A percentile compares a stretch with the other conserved stretches of the same genome.
phyloP scores from a whole-genome alignment of 1,140 invertebrate species.

The Rhysida immarginata region DNA sequence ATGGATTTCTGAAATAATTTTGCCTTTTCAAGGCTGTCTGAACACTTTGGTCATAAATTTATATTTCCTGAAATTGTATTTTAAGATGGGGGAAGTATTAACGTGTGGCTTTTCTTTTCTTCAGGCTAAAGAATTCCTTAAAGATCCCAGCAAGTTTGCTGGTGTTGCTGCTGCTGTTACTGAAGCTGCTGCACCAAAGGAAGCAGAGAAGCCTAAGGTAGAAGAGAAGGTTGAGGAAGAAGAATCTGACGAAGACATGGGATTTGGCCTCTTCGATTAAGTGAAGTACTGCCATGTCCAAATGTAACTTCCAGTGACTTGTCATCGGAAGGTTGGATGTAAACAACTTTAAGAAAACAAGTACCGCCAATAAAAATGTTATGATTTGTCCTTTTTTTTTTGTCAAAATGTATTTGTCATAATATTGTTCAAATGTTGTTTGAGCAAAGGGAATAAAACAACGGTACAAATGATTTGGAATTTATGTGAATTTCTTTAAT shows the following conservation, averaged over 20 bases:
- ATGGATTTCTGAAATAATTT: background rate
- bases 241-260: conserved; percentile 89
- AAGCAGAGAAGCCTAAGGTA: conserved; percentile 45
- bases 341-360: no score
- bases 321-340: no score
- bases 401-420: no score
- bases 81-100: background rate
- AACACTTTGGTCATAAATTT: background rate
- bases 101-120: conserved; percentile 6
- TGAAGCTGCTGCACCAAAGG: conserved; percentile 38
- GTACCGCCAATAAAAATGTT: no score
- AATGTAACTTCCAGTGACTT: no score
- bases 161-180: conserved; percentile 6
- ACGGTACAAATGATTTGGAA: no score
- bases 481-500: no score
- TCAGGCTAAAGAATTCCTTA: conserved; percentile 34
- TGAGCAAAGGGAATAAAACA: no score
- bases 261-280: conserved; percentile 91
- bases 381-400: no score
- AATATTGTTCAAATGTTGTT: no score
- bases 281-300: no score
- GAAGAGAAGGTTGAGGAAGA: conserved; percentile 65
- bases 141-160: conserved; percentile 88
- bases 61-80: background rate
- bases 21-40: background rate